These are phyloP conservation scores for Eupeodes luniger DNA, from an alignment of 2,888 invertebrate species.

Conservation along the genomic window DNA sequence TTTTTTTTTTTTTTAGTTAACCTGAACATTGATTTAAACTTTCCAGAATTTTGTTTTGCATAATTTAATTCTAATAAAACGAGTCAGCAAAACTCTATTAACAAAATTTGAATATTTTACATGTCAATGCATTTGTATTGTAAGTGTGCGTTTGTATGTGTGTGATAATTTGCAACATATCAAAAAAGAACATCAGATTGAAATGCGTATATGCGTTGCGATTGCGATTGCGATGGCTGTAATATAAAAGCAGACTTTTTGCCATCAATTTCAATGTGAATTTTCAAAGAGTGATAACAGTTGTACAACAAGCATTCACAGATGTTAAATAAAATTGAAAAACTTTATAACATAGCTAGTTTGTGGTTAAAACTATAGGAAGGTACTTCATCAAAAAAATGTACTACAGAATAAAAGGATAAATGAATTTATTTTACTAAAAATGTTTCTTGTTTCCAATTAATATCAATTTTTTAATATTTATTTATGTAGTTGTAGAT, in stretches of 20 bases:
- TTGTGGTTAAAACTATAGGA: slow-evolving; percentile 3
- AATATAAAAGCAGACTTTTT: slow-evolving; percentile 7
- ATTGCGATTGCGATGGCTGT: neutral
- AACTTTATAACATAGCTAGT: slow-evolving; percentile 7
- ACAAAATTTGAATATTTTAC: slow-evolving; percentile 13
- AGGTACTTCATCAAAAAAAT: too few species aligned
- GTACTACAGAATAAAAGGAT: too few species aligned
- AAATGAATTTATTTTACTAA: too few species aligned
- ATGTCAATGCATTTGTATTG: neutral
- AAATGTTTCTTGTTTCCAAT: too few species aligned
- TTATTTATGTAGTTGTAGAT: neutral
- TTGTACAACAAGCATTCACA: slow-evolving; percentile 4
- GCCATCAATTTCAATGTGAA: neutral
- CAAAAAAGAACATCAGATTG: too few species aligned
- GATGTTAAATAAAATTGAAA: slow-evolving; percentile 6
- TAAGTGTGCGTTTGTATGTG: neutral
- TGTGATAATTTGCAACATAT: neutral
- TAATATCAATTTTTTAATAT: too few species aligned
- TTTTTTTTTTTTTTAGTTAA: neutral
- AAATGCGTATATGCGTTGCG: neutral
- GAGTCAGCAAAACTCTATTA: neutral
- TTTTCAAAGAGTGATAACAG: neutral
- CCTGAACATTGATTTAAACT: too few species aligned
- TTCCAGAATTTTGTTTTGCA: neutral
- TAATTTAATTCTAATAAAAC: slow-evolving; percentile 19